Base-by-base conservation (phyloP, 2,888 invertebrate species). In the Amiota mariae region DNA sequence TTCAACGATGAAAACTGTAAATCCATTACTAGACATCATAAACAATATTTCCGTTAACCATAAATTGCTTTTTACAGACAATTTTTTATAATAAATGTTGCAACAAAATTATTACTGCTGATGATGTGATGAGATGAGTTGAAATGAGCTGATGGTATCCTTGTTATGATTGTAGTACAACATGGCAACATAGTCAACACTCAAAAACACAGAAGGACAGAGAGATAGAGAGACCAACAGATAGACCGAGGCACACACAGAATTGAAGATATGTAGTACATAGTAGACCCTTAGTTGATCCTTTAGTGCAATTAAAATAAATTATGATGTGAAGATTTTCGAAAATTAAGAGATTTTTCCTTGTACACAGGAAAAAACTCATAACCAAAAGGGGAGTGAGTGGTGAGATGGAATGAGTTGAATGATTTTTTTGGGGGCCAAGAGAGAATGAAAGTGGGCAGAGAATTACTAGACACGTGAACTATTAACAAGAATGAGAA, bases 241-340 rank as follows among this genome's bases (percentile, higher is more conserved):
- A 66, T 66, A 70, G 67, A 70, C 75, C 10, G 13, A 54, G 15
- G n/a, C 54, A 54, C 13, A 18, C 46, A 47, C 56, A 46, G 18
- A 36, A 36, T 36, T 36, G 36, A 47, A 10, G 0, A 15, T 75
- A 77, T 72, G 66, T n/a, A n/a, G n/a, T n/a, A n/a, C n/a, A n/a
- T n/a, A n/a, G n/a, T 24, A 24, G 24, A 24, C 72, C 24, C 24
- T 24, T 24, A 78, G 80, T 71, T 63, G 76, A 77, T 80, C 82
- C 79, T 80, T 84, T 77, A 76, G 71, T 83, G 87, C 88, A 88
- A 88, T 88, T 88, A 87, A 87, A 87, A 87, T 88, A 87, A 88
- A 87, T 87, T 87, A 88, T 88, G 87, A 87, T 85, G 88, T 88
- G 88, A 87, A 88, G 85, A 86, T 86, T 85, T 84, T 81, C 81